Evolutionary conservation across 2,797 vertebrate genomes (phyloP).

Genomic region (Myotis daubentonii): DNA sequence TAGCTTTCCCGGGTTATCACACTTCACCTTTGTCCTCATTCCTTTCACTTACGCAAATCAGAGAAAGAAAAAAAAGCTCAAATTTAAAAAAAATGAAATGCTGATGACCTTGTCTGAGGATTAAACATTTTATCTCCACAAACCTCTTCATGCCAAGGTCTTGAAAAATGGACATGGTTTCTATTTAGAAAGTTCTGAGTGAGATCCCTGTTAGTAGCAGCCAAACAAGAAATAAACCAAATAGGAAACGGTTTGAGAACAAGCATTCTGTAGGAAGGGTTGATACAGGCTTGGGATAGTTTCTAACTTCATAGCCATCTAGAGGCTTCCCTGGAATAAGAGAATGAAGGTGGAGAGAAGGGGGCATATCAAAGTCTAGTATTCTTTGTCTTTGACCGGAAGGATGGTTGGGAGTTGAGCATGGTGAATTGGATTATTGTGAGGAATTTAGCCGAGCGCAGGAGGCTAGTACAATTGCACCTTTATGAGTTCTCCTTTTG

Average conservation of each 20-base stretch:
- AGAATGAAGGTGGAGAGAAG: background rate
- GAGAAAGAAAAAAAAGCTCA: background rate
- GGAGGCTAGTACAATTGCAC: constrained; percentile 44
- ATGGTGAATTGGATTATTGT: constrained; percentile 66
- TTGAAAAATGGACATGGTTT: constrained; percentile 22
- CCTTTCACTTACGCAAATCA: background rate
- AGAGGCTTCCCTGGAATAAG: constrained; percentile 47
- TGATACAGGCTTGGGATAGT: constrained; percentile 48
- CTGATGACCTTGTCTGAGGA: background rate
- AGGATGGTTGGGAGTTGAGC: constrained; percentile 68
- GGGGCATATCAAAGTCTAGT: constrained; percentile 11
- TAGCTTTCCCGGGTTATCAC: background rate
- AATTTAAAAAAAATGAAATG: constrained; percentile 54
- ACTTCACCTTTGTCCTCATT: background rate
- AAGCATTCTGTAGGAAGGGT: constrained; percentile 4
- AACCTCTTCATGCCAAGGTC: background rate
- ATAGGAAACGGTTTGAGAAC: background rate
- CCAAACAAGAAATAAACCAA: background rate
- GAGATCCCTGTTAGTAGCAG: background rate
- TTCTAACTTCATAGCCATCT: constrained; percentile 49
- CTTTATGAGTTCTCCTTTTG: constrained; percentile 53
- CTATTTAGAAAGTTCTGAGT: constrained; percentile 50
- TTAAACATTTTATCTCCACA: constrained; percentile 43
- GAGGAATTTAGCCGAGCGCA: constrained; percentile 55
- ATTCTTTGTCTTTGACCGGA: constrained; percentile 78